Base-by-base conservation (phyloP, 2,888 invertebrate genomes). In the Melipona bicolor region DNA sequence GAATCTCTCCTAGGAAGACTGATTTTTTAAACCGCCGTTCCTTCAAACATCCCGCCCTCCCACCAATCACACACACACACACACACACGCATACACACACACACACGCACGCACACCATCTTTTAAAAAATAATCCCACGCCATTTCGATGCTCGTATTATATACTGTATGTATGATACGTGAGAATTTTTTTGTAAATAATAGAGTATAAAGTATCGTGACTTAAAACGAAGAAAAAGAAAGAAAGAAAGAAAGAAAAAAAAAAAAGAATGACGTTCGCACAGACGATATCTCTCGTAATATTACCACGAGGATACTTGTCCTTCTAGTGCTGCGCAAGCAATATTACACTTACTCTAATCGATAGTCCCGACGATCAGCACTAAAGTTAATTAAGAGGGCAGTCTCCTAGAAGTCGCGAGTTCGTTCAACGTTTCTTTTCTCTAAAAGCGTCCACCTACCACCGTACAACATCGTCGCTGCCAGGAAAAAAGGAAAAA, bases 1-100 rank as follows among this genome's bases (percentile, higher is more conserved):
- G 84, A 87, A 89, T 91, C 88, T 90, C 90, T 91, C 89, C 85
- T 88, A 88, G 87, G 79, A 93, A 93, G 93, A 93, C 93, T 93
- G 93, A 93, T 93, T 93, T 93, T 93, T 92, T 91, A 92, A 86
- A 79, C 52, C 43, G 69, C 68, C 67, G 54, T 82, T 81, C 59
- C 71, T 79, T 80, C 32, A 49, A 50, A 27, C 84, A 77, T 17
- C 54, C 17, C 6, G 1, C n/a, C 24, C 61, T 17, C 61, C 27
- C 43, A 9, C 9, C 43, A 43, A 43, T 9, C 43, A 43, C 4
- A 36, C 32, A 43, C 43, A 43, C 13, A n/a, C 21, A 36, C 13
- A 19, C 36, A 5, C 24, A 5, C 15, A 52, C 43, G 4, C 13
- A 4, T 4, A 4, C 43, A 43, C 13, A 36, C 32, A 43, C 43